Percentiles rank a stretch among this genome's conserved stretches.
These are phyloP conservation scores for Mesorhabditis belari DNA, from an alignment of 2,888 invertebrate species.

Conservation along the genomic window DNA sequence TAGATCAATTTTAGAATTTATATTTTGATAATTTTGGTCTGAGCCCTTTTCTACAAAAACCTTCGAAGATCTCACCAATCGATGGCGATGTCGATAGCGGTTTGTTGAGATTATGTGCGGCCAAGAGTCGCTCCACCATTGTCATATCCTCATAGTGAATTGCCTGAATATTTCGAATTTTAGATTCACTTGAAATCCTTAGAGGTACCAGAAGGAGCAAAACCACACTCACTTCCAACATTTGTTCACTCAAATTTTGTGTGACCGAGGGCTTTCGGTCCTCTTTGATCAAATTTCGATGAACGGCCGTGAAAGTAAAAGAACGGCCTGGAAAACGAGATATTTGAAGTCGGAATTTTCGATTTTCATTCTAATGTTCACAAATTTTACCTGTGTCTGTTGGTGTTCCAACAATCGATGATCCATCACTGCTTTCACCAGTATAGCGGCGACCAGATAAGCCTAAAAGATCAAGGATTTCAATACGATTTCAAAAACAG, in stretches of 20 bases:
- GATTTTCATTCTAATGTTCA: neutral
- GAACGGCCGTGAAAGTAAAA: conserved; percentile 34
- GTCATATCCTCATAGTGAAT: conserved; percentile 49
- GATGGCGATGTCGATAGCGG: conserved; percentile 47
- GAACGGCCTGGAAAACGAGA: conserved; percentile 13
- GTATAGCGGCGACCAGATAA: conserved; percentile 43
- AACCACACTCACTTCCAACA: conserved; percentile 40
- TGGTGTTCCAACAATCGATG: conserved; percentile 50
- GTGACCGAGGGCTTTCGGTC: conserved; percentile 51
- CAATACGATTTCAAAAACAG: neutral
- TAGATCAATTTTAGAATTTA: neutral
- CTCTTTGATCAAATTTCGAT: conserved; percentile 24
- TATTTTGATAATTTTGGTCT: neutral
- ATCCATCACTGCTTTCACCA: conserved; percentile 50
- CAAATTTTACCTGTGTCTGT: conserved; percentile 42
- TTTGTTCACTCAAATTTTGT: conserved; percentile 49
- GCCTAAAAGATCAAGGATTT: conserved; percentile 9
- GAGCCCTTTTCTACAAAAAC: neutral
- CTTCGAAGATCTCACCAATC: conserved; percentile 30
- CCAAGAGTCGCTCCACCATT: conserved; percentile 45
- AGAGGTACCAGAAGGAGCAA: neutral
- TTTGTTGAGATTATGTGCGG: conserved; percentile 42
- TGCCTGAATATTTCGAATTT: conserved; percentile 27
- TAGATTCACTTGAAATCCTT: neutral
- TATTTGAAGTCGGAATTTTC: neutral